A percentile compares a stretch with the other conserved stretches of the same genome.
Conservation (phyloP, 2,888 invertebrate genomes). For the Eulithis prunata region DNA sequence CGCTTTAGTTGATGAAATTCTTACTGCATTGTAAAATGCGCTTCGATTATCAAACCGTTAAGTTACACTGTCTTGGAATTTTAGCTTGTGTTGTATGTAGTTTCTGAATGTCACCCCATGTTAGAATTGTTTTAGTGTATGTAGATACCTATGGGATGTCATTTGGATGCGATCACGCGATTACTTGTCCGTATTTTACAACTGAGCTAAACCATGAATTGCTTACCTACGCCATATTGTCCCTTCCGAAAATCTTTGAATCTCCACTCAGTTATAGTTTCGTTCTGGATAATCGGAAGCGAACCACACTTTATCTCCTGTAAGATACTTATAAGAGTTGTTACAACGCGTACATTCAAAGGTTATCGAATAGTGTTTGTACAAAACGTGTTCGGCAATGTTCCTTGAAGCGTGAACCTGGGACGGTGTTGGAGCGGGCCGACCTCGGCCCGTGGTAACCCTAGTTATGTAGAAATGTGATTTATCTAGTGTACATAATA, state of each 20-base stretch:
- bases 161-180: background rate
- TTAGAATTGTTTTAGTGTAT: background rate
- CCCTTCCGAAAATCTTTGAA: too few species aligned
- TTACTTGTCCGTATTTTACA: background rate
- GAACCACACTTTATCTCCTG: background rate
- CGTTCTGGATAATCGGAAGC: background rate
- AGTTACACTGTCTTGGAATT: too few species aligned
- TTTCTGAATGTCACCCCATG: background rate
- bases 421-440: conserved; percentile 15
- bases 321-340: background rate
- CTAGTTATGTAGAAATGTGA: conserved; percentile 67
- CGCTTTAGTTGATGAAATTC: too few species aligned
- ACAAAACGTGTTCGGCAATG: conserved; percentile 9
- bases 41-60: too few species aligned
- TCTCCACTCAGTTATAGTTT: too few species aligned
- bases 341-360: background rate
- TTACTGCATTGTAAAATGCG: too few species aligned
- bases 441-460: conserved; percentile 31
- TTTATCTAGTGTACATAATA: conserved; percentile 82
- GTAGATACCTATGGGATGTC: background rate
- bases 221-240: background rate
- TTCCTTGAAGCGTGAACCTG: conserved; percentile 9
- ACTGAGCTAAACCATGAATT: background rate
- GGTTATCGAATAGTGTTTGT: conserved; percentile 2
- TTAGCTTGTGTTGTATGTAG: background rate